Evolutionary conservation across 1,140 invertebrate genomes (phyloP), one percentile per base, ranked within the genome.

Genomic region (Drosophila melanica): DNA sequence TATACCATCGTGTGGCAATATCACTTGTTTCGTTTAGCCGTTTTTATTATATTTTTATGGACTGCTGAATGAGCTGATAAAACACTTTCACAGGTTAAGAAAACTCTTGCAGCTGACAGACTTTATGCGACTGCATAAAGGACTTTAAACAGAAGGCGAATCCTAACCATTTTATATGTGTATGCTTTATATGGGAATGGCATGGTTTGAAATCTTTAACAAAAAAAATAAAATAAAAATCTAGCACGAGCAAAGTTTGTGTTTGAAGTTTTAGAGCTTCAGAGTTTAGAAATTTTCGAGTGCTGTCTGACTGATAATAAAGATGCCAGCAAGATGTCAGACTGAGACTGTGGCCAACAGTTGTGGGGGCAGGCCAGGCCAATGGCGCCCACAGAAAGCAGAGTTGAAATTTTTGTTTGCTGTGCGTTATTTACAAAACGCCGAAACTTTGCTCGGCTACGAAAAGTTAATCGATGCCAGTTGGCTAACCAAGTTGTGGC

Each of bases 381-480:
- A 35, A 3, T 37, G 16, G 42, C 6, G 44, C 35, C 54, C 33
- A 48, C 44, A 65, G 42, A 50, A 62, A 42, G 23, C 41, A n/a
- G 39, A 65, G 67, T 71, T 71, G 18, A 66, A 72, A 59, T 72
- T 59, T 59, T 27, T 68, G 64, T 73, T 72, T 67, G 69, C 47
- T 58, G 14, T 72, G 39, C 63, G 78, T 80, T 80, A 77, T 80
- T 81, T 81, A 59, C 73, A 63, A 78, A 74, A 71, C 37, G 62
- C 33, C 35, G 23, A 57, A 70, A 80, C 73, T 79, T 62, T 72
- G 57, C 47, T 75, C 48, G 51, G 50, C 58, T 30, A 53, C 62
- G 73, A 72, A 84, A 87, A 87, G 84, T 87, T 87, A 89, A 87
- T 89, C 84, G 84, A 84, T 84, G 84, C 76, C 76, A 72, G 79